Percentiles rank a stretch among this genome's conserved stretches.
Evolutionary conservation across 1,140 invertebrate species (phyloP).

Genomic region (Saccostrea glomerata): DNA sequence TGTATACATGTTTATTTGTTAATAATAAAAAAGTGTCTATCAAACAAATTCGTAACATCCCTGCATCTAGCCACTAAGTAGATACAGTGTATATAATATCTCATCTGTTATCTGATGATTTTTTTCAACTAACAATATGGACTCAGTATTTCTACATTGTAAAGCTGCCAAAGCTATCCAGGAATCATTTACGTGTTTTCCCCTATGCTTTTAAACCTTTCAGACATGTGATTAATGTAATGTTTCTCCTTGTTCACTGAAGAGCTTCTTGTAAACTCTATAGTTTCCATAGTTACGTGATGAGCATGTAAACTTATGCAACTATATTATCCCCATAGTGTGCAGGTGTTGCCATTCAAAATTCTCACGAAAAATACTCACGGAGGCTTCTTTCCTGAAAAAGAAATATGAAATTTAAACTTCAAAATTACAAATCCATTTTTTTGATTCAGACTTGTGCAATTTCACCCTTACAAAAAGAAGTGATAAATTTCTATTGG

Average conservation of each 20-base stretch:
- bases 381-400: slow-evolving; percentile 71
- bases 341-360: slow-evolving; percentile 13
- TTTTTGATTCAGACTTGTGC: not conserved
- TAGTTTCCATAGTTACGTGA: slow-evolving; percentile 19
- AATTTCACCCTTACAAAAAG: not conserved
- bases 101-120: not conserved
- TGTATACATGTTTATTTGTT: no score
- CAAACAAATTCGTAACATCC: no score
- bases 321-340: not conserved
- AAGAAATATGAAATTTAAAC: slow-evolving; percentile 1
- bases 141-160: not conserved
- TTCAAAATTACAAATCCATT: slow-evolving; percentile 26
- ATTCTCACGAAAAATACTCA: slow-evolving; percentile 63
- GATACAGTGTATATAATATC: not conserved
- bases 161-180: not conserved
- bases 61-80: not conserved
- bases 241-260: slow-evolving; percentile 7
- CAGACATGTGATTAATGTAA: slow-evolving; percentile 23
- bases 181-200: slow-evolving; percentile 5
- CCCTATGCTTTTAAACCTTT: slow-evolving; percentile 19
- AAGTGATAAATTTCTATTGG: no score
- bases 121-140: no score
- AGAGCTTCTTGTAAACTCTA: slow-evolving; percentile 7
- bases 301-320: slow-evolving; percentile 30
- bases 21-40: no score